Conservation (phyloP, 2,888 invertebrate genomes). For the Malacosoma neustria region DNA sequence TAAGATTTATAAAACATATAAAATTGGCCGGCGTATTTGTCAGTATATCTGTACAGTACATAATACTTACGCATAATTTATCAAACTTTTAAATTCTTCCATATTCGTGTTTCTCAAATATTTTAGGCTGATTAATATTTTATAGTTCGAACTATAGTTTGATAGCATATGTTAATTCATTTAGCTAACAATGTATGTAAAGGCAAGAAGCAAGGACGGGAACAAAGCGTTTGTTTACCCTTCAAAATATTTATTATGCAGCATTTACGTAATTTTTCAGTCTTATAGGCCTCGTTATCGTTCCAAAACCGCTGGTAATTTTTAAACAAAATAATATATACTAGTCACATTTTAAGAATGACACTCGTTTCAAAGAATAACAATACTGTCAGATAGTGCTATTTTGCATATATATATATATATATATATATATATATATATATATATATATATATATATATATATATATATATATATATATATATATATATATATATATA, state of each 20-base stretch:
- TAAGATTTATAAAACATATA: too few relatives aligned
- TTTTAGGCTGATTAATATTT: too few relatives aligned
- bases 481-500: constrained; percentile 31
- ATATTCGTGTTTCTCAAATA: too few relatives aligned
- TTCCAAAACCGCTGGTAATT: constrained; percentile 46
- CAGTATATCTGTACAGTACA: too few relatives aligned
- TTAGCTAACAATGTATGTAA: constrained; percentile 63
- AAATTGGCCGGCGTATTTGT: too few relatives aligned
- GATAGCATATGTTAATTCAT: too few relatives aligned
- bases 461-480: too few relatives aligned
- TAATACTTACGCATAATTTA: too few relatives aligned
- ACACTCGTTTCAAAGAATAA: constrained; percentile 17
- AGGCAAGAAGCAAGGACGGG: constrained; percentile 74
- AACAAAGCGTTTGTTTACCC: constrained; percentile 66
- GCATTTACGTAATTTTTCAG: constrained; percentile 68
- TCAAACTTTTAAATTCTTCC: too few relatives aligned
- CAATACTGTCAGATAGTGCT: constrained; percentile 43
- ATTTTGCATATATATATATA: constrained; percentile 36
- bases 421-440: too few relatives aligned
- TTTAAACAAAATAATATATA: constrained; percentile 23
- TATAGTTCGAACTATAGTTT: too few relatives aligned
- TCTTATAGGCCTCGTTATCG: constrained; percentile 65
- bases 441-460: too few relatives aligned
- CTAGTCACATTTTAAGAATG: constrained; percentile 1
- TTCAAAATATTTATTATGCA: constrained; percentile 62